Base-by-base conservation (phyloP, 2,797 vertebrate genomes). In the Gobionotothen gibberifrons region DNA sequence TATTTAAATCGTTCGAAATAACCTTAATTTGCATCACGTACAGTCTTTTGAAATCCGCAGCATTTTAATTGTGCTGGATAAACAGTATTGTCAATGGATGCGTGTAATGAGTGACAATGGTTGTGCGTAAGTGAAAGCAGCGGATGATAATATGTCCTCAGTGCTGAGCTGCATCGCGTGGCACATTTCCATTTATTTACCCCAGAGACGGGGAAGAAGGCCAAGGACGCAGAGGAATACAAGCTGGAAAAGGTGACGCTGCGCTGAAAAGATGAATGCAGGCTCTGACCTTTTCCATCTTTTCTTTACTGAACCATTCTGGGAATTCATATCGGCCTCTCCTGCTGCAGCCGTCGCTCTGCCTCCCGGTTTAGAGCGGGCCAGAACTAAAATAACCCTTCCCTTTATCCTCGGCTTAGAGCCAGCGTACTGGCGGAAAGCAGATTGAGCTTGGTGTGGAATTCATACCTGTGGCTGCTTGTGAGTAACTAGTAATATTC, bases 261-360 rank as follows among this genome's bases (percentile, higher is more conserved):
- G 59, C 8, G 75, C 80, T 62, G 74, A 78, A 83, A 81, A 87
- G 84, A 92, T 83, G 78, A 86, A 90, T 82, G 76, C 73, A 1
- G 59, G 17, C 77, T 61, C 62, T 91, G 89, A 93, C 87, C 85
- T 90, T 92, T 86, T 74, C 80, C 69, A 54, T 86, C 67, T 80
- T 81, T 84, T 80, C 64, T 76, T 69, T 57, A 61, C 72, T 0
- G 49, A 65, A 71, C 74, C 74, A 74, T 39, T 52, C 69, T 59
- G 89, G 83, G 82, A 83, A 87, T 87, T 90, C 76, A 62, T 80
- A 88, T 80, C 81, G 60, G 71, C 44, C 36, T 17, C 12, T 42
- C 58, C 63, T 59, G 69, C 85, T 82, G 83, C 82, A 70, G 71
- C 56, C 55, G 11, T 48, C 12, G 10, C 52, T 9, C 32, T 11